Conservation (phyloP, 2,113 vertebrate species). For the Sterrhoptilus dennistouni region DNA sequence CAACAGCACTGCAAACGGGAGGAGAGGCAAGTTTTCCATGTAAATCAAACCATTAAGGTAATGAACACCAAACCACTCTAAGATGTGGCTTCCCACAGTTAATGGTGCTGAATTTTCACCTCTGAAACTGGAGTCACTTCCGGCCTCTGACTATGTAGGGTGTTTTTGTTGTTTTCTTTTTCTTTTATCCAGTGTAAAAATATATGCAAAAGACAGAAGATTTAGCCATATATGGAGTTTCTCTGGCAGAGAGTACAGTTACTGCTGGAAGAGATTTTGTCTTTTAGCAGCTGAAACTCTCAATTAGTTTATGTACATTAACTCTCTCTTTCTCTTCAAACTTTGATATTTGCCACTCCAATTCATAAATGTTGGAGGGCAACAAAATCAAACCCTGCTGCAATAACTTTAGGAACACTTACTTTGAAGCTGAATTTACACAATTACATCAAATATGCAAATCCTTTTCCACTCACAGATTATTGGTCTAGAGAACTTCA, state of each 20-base stretch:
- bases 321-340: not conserved
- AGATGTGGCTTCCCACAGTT: slow-evolving; percentile 3
- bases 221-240: not conserved
- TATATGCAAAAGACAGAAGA: not conserved
- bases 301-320: not conserved
- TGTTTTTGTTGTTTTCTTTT: not conserved
- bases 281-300: not conserved
- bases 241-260: not conserved
- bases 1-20: not conserved
- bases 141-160: not conserved
- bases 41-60: not conserved
- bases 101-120: not conserved
- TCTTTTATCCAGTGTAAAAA: not conserved
- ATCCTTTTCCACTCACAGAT: not conserved
- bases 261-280: not conserved
- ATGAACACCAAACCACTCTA: not conserved
- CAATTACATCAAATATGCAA: not conserved
- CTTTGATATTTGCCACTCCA: not conserved
- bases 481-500: not conserved
- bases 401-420: not conserved
- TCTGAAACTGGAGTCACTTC: not conserved
- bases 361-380: not conserved
- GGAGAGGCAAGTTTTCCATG: not conserved
- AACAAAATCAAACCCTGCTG: not conserved
- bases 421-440: not conserved